Evolutionary conservation across 2,888 invertebrate genomes (phyloP), one percentile per base, ranked within the genome.

Genomic region (Syritta pipiens): DNA sequence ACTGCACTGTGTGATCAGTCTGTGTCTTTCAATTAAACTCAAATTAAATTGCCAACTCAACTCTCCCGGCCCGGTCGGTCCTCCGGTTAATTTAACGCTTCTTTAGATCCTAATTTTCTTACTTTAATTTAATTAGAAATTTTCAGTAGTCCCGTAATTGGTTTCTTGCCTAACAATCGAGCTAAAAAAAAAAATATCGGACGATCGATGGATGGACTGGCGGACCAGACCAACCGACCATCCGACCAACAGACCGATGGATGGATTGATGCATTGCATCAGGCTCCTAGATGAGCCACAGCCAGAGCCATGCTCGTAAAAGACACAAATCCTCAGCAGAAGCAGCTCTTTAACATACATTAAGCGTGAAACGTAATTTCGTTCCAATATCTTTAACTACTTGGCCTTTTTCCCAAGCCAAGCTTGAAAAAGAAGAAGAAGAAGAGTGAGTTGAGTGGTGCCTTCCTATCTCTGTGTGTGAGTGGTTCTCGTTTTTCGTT

Each of bases 11-110:
- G 10, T 20, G 40, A 48, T 35, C 7, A 32, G 3, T 30, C n/a
- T 9, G 3, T 14, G 7, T 48, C 24, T 22, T 26, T 37, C 48
- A 62, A 62, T 62, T 40, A 37, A 62, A 62, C 20, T 49, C 24
- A 62, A 62, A 62, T 49, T 49, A 49, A 49, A 62, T n/a, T 28
- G 24, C 26, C 24, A n/a, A n/a, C n/a, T n/a, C n/a, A n/a, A n/a
- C 14, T 20, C 49, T 10, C 17, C 35, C 62, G 4, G 12, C n/a
- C 44, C 14, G 35, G 35, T 12, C 44, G 44, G 44, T 32, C n/a
- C n/a, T n/a, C n/a, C 37, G 26, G 49, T 49, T 62, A 49, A 62
- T 62, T 62, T 62, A 62, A 62, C 62, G 62, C 62, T 62, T 62
- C 40, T 62, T 49, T 37, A 62, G 62, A 37, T 62, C 26, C 26